A percentile compares a stretch with the other conserved stretches of the same genome.
These are phyloP conservation scores for Melierax canorus DNA, from an alignment of 2,113 vertebrate genomes.

Conservation along the genomic window DNA sequence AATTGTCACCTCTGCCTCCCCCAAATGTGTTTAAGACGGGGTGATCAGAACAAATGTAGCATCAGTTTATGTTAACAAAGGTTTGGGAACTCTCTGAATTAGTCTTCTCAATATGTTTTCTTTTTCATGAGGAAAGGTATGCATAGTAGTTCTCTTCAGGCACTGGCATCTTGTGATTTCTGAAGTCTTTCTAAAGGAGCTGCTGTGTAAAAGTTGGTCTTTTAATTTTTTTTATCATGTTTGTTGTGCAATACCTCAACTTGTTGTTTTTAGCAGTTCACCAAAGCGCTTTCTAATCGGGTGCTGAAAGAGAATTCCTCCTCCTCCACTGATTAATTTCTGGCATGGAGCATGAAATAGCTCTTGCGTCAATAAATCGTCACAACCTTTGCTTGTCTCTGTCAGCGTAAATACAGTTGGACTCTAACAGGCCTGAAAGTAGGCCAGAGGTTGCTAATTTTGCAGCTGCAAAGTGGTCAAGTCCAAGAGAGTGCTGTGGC, in stretches of 20 bases:
- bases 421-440: neutral
- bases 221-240: neutral
- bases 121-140: neutral
- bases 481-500: neutral
- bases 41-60: neutral
- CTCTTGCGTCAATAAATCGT: constrained; percentile 76
- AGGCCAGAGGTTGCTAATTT: constrained; percentile 51
- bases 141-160: neutral
- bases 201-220: neutral
- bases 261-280: constrained; percentile 1
- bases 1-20: neutral
- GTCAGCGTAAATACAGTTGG: constrained; percentile 68
- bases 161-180: neutral
- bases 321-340: constrained; percentile 63
- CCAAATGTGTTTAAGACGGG: neutral
- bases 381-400: constrained; percentile 61
- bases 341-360: constrained; percentile 59
- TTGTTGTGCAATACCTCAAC: neutral
- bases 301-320: constrained; percentile 63
- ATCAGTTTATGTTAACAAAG: neutral
- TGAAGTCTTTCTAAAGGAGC: neutral
- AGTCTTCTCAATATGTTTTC: neutral
- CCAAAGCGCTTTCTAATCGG: neutral
- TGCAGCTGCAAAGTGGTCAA: neutral
- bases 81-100: neutral